Evolutionary conservation across 2,797 vertebrate species (phyloP), one percentile per base, ranked within the genome.

Genomic region (Chrosomus eos): DNA sequence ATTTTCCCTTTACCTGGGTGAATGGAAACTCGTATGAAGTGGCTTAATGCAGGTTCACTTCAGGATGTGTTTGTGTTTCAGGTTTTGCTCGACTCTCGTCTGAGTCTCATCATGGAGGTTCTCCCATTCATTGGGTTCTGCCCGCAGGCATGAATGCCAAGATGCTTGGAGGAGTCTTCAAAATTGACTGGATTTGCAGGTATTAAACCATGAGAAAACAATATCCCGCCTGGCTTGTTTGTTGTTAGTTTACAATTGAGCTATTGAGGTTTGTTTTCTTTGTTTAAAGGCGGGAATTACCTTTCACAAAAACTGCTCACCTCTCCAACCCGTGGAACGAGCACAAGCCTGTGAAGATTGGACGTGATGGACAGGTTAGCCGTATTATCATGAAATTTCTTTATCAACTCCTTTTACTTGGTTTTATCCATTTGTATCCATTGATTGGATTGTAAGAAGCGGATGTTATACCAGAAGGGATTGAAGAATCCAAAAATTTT

Each of bases 141-240:
- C 98, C 98, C 82, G 97, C 97, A 23, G 98, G 98, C 90, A 99
- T 99, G 97, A 99, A 95, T 77, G 98, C 98, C 84, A 99, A 99
- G 94, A 99, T 99, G 98, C 94, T 99, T 79, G 98, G 98, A n/a
- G 98, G 98, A 60, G 98, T 99, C 64, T 99, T 99, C 91, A 98
- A 97, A 94, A 99, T 99, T 88, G 97, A 99, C 93, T 99, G 98
- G 98, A 98, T 99, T 87, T 99, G 98, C 97, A 98, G 98, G 98
- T 98, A 93, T 31, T 18, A 21, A 67, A 43, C 23, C 31, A 1
- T 31, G 28, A 62, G 16, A 66, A 31, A 26, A 9, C 9, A 2
- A 16, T 2, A 11, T 21, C 7, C 9, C 2, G 0, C 31, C 7
- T 74, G 48, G 3, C 1, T 18, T 43, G 4, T 36, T 26, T 58